These are phyloP conservation scores for Heterohyrax brucei DNA, from an alignment of 2,797 vertebrate genomes.

Conservation along the genomic window DNA sequence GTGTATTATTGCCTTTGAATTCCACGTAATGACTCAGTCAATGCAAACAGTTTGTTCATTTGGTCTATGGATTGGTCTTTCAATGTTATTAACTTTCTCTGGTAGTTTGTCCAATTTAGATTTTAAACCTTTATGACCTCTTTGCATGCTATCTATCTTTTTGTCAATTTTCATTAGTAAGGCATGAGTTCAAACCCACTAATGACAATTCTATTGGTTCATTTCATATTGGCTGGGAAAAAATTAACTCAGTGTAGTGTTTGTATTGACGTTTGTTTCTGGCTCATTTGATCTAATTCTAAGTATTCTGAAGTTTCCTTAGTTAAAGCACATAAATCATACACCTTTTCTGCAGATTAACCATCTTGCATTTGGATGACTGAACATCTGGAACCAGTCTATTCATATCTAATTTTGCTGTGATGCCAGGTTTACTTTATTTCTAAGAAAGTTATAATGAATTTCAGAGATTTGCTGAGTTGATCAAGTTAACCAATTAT, in stretches of 20 bases:
- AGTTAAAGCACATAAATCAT: constrained; percentile 55
- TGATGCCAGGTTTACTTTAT: constrained; percentile 39
- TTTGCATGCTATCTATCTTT: constrained; percentile 80
- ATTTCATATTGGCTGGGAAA: constrained; percentile 55
- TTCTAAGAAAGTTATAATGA: constrained; percentile 17
- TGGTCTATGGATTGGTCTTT: constrained; percentile 80
- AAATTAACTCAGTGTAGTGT: constrained; percentile 23
- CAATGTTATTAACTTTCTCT: constrained; percentile 85
- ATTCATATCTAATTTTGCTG: constrained; percentile 44
- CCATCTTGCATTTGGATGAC: constrained; percentile 31
- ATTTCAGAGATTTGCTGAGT: constrained; percentile 15
- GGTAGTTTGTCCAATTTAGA: constrained; percentile 83
- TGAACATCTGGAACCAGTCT: constrained; percentile 63
- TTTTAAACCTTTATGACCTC: constrained; percentile 78
- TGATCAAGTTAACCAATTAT: constrained; percentile 34
- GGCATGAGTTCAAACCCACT: constrained; percentile 72
- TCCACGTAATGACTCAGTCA: constrained; percentile 72
- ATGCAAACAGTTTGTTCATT: constrained; percentile 71
- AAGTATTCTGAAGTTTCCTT: constrained; percentile 16
- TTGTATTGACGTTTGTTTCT: constrained; percentile 57
- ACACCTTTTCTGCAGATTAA: constrained; percentile 17
- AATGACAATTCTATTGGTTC: constrained; percentile 47
- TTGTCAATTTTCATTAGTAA: constrained; percentile 83
- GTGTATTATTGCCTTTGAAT: constrained; percentile 75
- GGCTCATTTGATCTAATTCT: constrained; percentile 55